Percentiles rank a stretch among this genome's conserved stretches.
Conservation (phyloP, 2,888 invertebrate genomes). For the Rhingia campestris region DNA sequence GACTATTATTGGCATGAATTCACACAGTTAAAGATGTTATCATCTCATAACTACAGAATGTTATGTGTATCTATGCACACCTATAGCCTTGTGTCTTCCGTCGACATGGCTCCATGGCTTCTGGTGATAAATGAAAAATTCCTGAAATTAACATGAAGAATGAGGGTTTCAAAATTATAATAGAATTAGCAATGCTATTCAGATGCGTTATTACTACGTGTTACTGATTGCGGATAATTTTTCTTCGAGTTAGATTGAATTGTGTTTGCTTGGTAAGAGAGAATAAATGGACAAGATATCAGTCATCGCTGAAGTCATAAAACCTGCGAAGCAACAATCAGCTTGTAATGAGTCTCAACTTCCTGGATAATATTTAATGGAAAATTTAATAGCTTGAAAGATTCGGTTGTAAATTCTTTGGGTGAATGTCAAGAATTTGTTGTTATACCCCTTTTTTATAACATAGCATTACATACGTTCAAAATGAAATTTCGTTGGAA, state of each 20-base stretch:
- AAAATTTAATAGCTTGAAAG: not conserved
- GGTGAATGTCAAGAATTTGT: too few species aligned
- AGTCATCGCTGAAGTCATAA: not conserved
- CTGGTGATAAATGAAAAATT: slow-evolving; percentile 29
- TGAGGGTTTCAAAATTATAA: not conserved
- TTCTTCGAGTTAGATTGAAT: not conserved
- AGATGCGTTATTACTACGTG: slow-evolving; percentile 4
- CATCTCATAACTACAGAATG: slow-evolving; percentile 3
- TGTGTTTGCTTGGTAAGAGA: not conserved
- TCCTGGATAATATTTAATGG: not conserved
- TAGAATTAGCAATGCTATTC: slow-evolving; percentile 32
- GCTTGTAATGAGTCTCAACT: slow-evolving; percentile 1
- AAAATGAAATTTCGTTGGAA: too few species aligned
- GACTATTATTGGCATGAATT: slow-evolving; percentile 3
- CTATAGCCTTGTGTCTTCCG: not conserved
- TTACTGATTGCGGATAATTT: slow-evolving; percentile 17
- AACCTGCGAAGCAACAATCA: slow-evolving; percentile 8
- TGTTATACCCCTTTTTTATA: too few species aligned
- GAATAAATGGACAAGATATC: not conserved
- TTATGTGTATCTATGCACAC: not conserved
- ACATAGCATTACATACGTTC: too few species aligned
- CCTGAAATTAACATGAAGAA: not conserved
- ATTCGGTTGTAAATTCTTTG: not conserved
- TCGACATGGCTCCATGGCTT: not conserved
- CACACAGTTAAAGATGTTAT: slow-evolving; percentile 2